A percentile compares a stretch with the other conserved stretches of the same genome.
Conservation (phyloP, 2,113 vertebrate genomes). For the Heliornis fulica region DNA sequence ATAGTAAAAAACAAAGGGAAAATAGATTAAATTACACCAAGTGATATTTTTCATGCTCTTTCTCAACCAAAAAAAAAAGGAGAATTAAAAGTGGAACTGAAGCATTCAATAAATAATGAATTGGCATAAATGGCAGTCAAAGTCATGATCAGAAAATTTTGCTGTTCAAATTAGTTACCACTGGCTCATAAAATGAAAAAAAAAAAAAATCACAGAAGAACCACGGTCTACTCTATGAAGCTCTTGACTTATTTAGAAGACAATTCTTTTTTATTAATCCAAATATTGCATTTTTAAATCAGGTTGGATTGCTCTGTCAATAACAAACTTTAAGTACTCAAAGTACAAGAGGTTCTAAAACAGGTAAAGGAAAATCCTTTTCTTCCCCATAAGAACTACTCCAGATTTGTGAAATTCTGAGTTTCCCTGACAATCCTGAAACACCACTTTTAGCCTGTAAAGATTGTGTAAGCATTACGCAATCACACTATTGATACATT, state of each 20-base stretch:
- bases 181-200: not conserved
- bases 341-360: not conserved
- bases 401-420: not conserved
- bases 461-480: not conserved
- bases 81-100: not conserved
- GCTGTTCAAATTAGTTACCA: not conserved
- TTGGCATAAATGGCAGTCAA: not conserved
- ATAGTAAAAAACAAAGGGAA: not conserved
- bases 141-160: not conserved
- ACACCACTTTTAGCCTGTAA: not conserved
- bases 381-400: not conserved
- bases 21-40: not conserved
- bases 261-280: not conserved
- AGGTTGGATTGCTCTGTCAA: not conserved
- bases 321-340: not conserved
- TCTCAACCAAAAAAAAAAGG: not conserved
- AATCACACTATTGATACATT: not conserved
- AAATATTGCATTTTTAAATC: not conserved
- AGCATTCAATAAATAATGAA: not conserved
- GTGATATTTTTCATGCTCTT: not conserved
- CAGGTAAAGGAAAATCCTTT: not conserved
- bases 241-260: not conserved
- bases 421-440: not conserved
- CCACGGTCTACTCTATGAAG: not conserved
- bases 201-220: not conserved